Percentiles rank a stretch among this genome's conserved stretches.
These are phyloP conservation scores for Drosophila maculinotata DNA, from an alignment of 2,888 invertebrate species.

Conservation along the genomic window DNA sequence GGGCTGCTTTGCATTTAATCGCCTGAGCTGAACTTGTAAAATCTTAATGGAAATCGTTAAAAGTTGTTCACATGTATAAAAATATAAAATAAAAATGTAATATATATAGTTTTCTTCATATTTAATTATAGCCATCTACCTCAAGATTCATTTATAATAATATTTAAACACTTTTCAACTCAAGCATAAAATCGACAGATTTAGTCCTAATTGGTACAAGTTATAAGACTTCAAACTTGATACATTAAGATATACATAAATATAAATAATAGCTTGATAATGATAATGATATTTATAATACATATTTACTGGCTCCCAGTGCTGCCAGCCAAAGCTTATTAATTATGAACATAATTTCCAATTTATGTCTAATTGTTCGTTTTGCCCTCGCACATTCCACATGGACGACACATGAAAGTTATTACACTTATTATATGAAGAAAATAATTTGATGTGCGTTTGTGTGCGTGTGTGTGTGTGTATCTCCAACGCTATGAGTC, in stretches of 20 bases:
- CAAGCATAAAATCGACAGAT: no score
- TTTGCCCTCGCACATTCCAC: slow-evolving; percentile 47
- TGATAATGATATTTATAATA: not conserved
- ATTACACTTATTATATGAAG: slow-evolving; percentile 81
- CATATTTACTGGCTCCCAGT: no score
- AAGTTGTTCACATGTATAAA: no score
- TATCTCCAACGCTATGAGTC: slow-evolving; percentile 24
- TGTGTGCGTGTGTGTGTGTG: slow-evolving; percentile 4
- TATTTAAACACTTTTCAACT: no score
- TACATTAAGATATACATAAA: not conserved
- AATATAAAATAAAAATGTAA: no score
- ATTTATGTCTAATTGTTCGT: not conserved
- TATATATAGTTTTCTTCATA: no score
- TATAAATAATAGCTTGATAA: not conserved
- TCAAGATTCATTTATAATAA: no score
- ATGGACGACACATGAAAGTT: slow-evolving; percentile 77
- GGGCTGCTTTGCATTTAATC: slow-evolving; percentile 16
- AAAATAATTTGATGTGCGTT: slow-evolving; percentile 74
- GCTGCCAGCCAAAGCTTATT: not conserved
- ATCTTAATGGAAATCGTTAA: no score
- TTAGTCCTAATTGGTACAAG: no score
- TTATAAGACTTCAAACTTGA: no score
- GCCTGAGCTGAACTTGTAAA: not conserved
- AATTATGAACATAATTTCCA: not conserved
- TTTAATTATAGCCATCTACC: no score